Evolutionary conservation across 2,797 vertebrate genomes (phyloP).

Genomic region (Myiotriccus ornatus): DNA sequence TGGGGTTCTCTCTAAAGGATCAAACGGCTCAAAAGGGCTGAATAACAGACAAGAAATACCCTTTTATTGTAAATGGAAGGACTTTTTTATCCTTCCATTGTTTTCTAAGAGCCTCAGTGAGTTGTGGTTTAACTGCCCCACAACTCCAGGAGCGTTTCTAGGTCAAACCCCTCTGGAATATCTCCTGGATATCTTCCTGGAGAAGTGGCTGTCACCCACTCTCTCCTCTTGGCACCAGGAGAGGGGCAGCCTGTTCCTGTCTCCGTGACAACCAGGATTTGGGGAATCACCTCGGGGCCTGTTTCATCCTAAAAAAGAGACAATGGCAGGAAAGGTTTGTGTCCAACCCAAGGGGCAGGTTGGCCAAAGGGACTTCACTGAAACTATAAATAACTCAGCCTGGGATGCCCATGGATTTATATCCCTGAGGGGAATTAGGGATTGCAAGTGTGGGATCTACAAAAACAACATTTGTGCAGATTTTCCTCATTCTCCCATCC

Average conservation of each 20-base stretch:
- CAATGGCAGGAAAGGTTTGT: neutral
- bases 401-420: neutral
- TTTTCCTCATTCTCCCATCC: neutral
- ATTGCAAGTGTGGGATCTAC: neutral
- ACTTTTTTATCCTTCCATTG: neutral
- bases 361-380: neutral
- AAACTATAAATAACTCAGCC: too few relatives aligned
- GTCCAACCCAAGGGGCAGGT: fast-evolving
- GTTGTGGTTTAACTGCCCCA: neutral
- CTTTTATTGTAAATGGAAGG: neutral
- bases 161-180: neutral
- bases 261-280: constrained; percentile 3
- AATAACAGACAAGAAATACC: neutral
- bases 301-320: neutral
- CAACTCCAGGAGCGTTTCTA: fast-evolving
- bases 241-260: neutral
- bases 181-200: neutral
- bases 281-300: neutral
- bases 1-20: neutral
- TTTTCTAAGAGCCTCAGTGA: neutral
- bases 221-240: neutral
- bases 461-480: neutral
- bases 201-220: neutral
- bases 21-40: neutral
- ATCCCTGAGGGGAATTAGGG: neutral